phyloP scores from a whole-genome alignment of 2,888 invertebrate genomes.

The Hyles lineata region DNA sequence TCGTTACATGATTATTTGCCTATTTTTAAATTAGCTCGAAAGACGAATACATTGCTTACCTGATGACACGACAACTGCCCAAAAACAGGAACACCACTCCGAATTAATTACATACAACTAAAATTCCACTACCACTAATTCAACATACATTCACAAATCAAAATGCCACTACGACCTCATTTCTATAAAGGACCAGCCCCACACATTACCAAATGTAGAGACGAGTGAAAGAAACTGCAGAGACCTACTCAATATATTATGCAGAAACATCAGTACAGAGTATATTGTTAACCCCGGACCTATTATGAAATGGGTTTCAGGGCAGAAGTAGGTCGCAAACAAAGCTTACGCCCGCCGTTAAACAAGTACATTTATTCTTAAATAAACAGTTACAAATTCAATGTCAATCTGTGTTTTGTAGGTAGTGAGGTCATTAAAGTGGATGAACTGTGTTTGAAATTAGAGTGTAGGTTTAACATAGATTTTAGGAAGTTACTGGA shows the following conservation, averaged over 20 bases:
- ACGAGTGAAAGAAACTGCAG: neutral
- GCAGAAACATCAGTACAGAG: neutral
- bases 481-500: neutral
- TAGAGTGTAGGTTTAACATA: neutral
- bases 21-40: too few relatives aligned
- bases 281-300: conserved; percentile 14
- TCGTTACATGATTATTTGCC: too few relatives aligned
- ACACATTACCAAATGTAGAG: neutral
- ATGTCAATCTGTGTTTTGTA: neutral
- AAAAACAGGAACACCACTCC: too few relatives aligned
- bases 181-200: neutral
- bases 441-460: too few relatives aligned
- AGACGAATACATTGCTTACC: too few relatives aligned
- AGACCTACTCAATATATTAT: conserved; percentile 6
- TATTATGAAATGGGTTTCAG: conserved; percentile 5
- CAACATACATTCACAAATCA: too few relatives aligned
- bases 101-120: too few relatives aligned
- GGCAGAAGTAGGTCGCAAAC: neutral
- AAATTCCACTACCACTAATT: too few relatives aligned
- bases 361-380: conserved; percentile 1
- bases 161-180: neutral
- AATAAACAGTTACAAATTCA: conserved; percentile 5
- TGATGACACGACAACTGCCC: too few relatives aligned
- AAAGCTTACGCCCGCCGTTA: neutral
- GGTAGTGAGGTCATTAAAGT: too few relatives aligned